Evolutionary conservation across 2,797 vertebrate species (phyloP), one percentile per base, ranked within the genome.

Genomic region (Chrosomus eos): DNA sequence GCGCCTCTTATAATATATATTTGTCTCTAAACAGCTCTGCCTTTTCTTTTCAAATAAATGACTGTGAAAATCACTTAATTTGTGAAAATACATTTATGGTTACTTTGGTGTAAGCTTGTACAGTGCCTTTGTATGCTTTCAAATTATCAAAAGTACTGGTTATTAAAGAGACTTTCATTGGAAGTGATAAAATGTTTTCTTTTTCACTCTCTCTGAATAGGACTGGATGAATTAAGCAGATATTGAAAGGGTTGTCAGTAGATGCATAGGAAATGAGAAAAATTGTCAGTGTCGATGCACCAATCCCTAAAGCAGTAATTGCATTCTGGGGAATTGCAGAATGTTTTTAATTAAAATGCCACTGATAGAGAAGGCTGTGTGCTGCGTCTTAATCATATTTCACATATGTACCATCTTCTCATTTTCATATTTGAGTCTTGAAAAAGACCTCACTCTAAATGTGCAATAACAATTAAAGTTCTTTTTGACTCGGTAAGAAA

Each of bases 231-330:
- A 73, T 86, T 89, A 88, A 85, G 85, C 66, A 85, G 74, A 88
- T 88, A 64, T 1, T 90, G 87, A 87, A 90, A 91, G 88, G 91
- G 90, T 91, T 84, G 85, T 91, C 91, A 86, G 92, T 90, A 91
- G 93, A 93, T 95, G 93, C 92, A 93, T 93, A 92, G 94, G 91
- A 94, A 94, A 92, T 91, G 90, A 90, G 92, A 88, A 89, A 86
- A 90, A 93, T 92, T 90, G 89, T 90, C 80, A 87, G 88, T 90
- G 71, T 68, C 80, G 80, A 87, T 86, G 72, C 75, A 64, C 58
- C 82, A 45, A 73, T 80, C 73, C 71, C 83, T 82, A 83, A 86
- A 82, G 87, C 62, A 55, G 53, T 89, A 89, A 90, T 90, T 89
- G 71, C 85, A 87, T 87, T 87, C 88, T 88, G 87, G 86, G 64